Percentiles rank a stretch among this genome's conserved stretches.
Conservation (phyloP, 2,113 vertebrate genomes). For the Rhea americana region DNA sequence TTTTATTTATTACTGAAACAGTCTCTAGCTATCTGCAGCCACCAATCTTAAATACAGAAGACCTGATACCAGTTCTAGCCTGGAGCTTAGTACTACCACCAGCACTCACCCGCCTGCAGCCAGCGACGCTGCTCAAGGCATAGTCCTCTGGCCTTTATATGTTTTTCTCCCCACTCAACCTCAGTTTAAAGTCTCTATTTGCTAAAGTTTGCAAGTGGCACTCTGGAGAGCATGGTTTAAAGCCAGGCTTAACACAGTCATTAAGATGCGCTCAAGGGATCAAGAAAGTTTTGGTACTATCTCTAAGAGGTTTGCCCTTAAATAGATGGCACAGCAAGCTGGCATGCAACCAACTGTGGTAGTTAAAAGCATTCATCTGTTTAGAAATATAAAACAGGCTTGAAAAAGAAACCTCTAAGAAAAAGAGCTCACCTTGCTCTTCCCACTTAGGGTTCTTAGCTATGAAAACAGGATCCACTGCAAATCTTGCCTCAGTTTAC, state of each 20-base stretch:
- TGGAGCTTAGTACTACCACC: neutral
- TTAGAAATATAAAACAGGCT: neutral
- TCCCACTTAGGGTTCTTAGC: neutral
- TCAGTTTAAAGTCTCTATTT: neutral
- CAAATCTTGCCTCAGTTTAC: neutral
- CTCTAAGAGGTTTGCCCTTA: neutral
- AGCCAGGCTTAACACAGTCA: neutral
- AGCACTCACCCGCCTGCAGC: neutral
- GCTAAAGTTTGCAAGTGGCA: neutral
- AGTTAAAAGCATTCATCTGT: neutral
- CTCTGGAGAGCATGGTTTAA: neutral
- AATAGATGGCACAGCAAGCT: neutral
- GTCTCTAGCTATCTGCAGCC: neutral
- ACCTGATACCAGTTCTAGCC: neutral
- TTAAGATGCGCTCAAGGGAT: neutral
- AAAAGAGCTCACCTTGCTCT: neutral
- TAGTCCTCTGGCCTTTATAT: neutral
- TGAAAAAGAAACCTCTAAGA: neutral
- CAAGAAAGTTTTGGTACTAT: neutral
- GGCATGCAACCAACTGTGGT: neutral
- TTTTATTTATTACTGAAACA: neutral
- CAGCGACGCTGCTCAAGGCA: neutral
- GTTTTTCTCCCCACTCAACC: neutral
- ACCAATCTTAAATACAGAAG: neutral
- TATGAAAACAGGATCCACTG: neutral